Percentiles rank a stretch among this genome's conserved stretches.
Conservation (phyloP, 2,888 invertebrate species). For the Altica lythri region DNA sequence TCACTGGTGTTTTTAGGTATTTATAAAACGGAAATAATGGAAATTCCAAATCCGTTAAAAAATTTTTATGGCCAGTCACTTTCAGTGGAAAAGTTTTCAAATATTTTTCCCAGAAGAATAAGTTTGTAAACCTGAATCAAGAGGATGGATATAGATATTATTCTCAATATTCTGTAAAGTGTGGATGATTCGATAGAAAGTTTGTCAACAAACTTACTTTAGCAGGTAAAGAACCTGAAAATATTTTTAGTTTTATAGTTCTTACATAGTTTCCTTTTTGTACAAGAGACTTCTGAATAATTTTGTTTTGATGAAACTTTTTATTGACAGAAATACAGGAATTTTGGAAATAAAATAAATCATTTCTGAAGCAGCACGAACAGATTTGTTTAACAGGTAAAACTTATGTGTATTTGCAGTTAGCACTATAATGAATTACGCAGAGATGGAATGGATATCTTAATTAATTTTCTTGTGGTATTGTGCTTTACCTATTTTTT, state of each 20-base stretch:
- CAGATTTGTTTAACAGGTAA: too few species aligned
- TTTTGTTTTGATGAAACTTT: slow-evolving; percentile 6
- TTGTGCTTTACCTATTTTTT: too few species aligned
- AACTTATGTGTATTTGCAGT: too few species aligned
- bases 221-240: slow-evolving; percentile 4
- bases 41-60: not conserved
- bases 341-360: too few species aligned
- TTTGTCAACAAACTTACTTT: slow-evolving; percentile 13
- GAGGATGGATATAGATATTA: slow-evolving; percentile 7
- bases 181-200: slow-evolving; percentile 10
- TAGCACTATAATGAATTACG: too few species aligned
- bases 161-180: slow-evolving; percentile 8
- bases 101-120: slow-evolving; percentile 5
- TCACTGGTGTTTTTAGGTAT: too few species aligned
- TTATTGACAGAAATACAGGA: too few species aligned
- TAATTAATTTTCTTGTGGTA: too few species aligned
- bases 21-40: too few species aligned
- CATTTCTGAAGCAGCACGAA: too few species aligned
- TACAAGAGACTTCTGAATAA: too few species aligned
- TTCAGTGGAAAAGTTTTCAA: not conserved
- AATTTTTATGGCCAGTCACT: not conserved
- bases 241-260: slow-evolving; percentile 15
- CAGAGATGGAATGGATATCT: too few species aligned
- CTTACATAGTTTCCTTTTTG: slow-evolving; percentile 12
- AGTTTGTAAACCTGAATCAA: slow-evolving; percentile 1